Conservation (phyloP, 2,797 vertebrate genomes). For the Chaenodraco wilsoni region DNA sequence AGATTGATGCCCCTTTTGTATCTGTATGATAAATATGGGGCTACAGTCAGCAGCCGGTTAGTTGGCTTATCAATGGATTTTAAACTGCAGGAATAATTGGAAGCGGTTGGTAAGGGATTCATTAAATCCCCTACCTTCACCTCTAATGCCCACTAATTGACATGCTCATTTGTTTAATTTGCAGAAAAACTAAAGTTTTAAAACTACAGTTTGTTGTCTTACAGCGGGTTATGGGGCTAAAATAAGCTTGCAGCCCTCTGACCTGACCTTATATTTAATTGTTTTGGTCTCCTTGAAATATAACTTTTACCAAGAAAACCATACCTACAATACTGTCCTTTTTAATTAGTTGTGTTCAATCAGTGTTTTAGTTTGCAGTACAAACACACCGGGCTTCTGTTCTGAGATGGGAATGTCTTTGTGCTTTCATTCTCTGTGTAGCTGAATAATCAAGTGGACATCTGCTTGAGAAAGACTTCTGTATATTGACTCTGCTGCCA, state of each 20-base stretch:
- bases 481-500: slow-evolving; percentile 44
- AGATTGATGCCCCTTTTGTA: background rate
- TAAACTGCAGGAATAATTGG: too few relatives aligned
- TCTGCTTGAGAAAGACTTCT: slow-evolving; percentile 34
- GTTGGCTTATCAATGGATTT: background rate
- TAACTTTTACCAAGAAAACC: background rate
- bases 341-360: background rate
- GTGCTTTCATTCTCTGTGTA: slow-evolving; percentile 11
- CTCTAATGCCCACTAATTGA: background rate
- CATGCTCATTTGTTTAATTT: background rate
- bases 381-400: background rate
- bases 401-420: slow-evolving; percentile 6
- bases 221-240: background rate
- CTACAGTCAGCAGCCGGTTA: background rate
- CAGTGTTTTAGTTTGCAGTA: slow-evolving; percentile 1
- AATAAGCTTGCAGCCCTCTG: background rate
- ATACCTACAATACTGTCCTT: background rate
- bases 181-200: background rate
- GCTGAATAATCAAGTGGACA: slow-evolving; percentile 40
- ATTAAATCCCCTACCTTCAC: background rate
- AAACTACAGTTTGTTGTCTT: background rate
- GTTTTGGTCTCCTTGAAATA: background rate
- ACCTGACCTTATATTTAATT: background rate
- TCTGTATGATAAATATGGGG: slow-evolving; percentile 1
- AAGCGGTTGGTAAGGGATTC: too few relatives aligned